These are phyloP conservation scores for Ichneumoninae sp. DNA, from an alignment of 2,888 invertebrate species.

Conservation along the genomic window DNA sequence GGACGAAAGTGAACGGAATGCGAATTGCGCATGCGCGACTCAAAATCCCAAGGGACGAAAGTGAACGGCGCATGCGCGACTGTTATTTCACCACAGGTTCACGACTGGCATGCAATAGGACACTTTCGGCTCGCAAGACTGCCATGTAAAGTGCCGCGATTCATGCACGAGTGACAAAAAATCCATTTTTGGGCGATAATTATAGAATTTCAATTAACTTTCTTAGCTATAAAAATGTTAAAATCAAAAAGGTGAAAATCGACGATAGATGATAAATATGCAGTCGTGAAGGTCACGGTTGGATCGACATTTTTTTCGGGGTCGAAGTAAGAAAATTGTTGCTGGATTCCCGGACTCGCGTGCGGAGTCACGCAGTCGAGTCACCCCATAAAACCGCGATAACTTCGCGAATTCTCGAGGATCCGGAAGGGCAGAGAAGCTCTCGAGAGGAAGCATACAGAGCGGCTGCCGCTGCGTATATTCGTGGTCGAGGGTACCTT, in stretches of 20 bases:
- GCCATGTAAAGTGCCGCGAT: no score
- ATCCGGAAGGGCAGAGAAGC: conserved; percentile 27
- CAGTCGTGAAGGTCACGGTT: not conserved
- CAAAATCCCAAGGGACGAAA: no score
- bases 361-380: conserved; percentile 48
- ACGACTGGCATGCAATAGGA: no score
- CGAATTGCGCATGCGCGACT: no score
- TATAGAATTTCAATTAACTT: not conserved
- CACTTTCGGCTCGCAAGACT: no score
- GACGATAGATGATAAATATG: conserved; percentile 8
- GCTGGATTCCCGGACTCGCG: conserved; percentile 22
- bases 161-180: not conserved
- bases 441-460: conserved; percentile 6
- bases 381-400: conserved; percentile 64
- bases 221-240: not conserved
- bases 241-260: not conserved
- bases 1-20: no score
- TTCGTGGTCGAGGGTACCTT: conserved; percentile 34
- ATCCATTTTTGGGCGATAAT: not conserved
- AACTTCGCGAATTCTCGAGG: conserved; percentile 64
- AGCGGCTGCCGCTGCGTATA: conserved; percentile 17
- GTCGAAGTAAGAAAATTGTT: conserved; percentile 23
- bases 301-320: conserved; percentile 12
- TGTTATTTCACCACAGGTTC: no score
- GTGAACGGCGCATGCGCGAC: no score